phyloP scores from a whole-genome alignment of 2,113 vertebrate genomes.

The Chloropsis hardwickii region DNA sequence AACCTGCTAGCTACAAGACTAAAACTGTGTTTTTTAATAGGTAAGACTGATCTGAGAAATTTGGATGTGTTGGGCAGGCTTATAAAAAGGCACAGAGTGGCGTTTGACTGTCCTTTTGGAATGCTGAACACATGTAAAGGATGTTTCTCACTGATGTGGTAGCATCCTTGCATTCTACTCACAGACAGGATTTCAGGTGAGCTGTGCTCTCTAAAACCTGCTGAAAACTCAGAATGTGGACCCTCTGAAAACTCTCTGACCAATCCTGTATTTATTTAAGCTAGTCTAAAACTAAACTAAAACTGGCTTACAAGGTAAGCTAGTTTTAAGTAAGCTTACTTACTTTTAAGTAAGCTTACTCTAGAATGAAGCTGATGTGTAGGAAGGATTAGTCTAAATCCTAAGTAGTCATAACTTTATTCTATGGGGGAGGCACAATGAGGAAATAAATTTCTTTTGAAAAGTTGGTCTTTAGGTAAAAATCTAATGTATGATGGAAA shows the following conservation, averaged over 20 bases:
- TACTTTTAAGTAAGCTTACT: neutral
- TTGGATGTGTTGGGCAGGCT: neutral
- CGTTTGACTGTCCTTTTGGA: neutral
- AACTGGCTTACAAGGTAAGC: neutral
- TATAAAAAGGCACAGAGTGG: neutral
- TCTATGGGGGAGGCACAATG: neutral
- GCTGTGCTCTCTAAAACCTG: neutral
- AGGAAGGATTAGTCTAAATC: neutral
- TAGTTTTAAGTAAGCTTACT: neutral
- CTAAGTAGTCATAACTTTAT: neutral
- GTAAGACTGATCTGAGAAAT: neutral
- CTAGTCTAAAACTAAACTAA: neutral
- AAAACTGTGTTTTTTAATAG: neutral
- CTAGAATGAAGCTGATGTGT: neutral
- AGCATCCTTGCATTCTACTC: neutral
- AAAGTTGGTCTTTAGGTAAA: neutral
- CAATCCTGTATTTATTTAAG: neutral
- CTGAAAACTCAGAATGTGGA: neutral
- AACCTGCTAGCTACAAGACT: neutral
- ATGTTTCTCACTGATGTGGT: neutral
- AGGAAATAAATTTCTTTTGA: neutral
- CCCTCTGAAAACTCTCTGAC: neutral
- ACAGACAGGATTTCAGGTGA: neutral
- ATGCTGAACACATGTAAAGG: neutral
- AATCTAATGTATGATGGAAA: neutral